A percentile compares a stretch with the other conserved stretches of the same genome.
phyloP scores from a whole-genome alignment of 2,888 invertebrate genomes.

The Antheraea yamamai region DNA sequence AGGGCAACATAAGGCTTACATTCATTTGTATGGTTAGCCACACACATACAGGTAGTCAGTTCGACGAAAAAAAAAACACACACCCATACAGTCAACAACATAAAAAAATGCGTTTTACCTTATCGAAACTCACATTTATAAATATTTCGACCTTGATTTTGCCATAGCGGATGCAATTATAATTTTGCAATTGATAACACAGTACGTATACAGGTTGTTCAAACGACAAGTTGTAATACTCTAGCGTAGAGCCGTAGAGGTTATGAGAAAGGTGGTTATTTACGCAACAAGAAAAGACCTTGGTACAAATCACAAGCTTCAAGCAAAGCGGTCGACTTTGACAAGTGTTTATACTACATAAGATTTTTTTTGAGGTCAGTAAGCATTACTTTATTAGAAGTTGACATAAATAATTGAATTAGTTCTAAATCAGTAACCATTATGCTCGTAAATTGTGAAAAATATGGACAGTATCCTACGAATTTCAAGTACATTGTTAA shows the following conservation, averaged over 20 bases:
- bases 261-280: constrained; percentile 62
- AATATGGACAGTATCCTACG: neutral
- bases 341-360: constrained; percentile 18
- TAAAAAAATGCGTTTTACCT: neutral
- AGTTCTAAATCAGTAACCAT: neutral
- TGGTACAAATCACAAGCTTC: constrained; percentile 34
- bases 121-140: neutral
- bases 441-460: neutral
- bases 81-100: neutral
- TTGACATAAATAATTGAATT: constrained; percentile 2
- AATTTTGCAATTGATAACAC: constrained; percentile 18
- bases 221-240: constrained; percentile 34
- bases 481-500: neutral
- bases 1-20: too few species aligned
- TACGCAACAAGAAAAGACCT: constrained; percentile 45
- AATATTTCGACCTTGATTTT: neutral
- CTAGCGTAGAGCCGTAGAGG: constrained; percentile 48
- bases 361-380: constrained; percentile 6
- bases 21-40: too few species aligned
- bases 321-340: constrained; percentile 20
- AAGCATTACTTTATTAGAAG: neutral
- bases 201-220: constrained; percentile 22
- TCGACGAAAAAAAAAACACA: too few species aligned
- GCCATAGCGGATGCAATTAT: constrained; percentile 11
- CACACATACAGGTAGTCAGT: too few species aligned